phyloP scores from a whole-genome alignment of 2,888 invertebrate genomes.

The Siphlonurus alternatus region DNA sequence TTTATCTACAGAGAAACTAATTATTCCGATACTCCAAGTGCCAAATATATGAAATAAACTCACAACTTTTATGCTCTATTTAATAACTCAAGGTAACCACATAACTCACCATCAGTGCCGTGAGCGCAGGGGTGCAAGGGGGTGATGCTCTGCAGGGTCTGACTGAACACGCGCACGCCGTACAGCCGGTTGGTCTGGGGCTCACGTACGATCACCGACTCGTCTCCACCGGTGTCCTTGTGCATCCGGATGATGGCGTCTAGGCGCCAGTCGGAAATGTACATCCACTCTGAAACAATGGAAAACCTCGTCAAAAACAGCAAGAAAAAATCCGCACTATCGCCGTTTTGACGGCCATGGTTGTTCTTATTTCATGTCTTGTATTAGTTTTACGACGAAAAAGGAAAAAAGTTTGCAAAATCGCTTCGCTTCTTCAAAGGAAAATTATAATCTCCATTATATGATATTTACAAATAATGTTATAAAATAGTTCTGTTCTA shows the following conservation, averaged over 20 bases:
- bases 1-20: too few species aligned
- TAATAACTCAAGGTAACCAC: too few species aligned
- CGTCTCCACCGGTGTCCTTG: conserved; percentile 75
- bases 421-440: neutral
- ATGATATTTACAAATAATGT: too few species aligned
- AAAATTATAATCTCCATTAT: too few species aligned
- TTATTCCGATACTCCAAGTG: too few species aligned
- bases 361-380: too few species aligned
- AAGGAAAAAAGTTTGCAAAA: too few species aligned
- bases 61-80: too few species aligned
- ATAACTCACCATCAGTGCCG: neutral
- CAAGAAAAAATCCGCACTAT: conserved; percentile 2
- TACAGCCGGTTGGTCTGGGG: conserved; percentile 81
- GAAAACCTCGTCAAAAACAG: conserved; percentile 3
- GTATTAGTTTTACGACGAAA: too few species aligned
- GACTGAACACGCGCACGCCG: conserved; percentile 77
- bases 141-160: conserved; percentile 50
- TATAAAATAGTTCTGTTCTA: too few species aligned
- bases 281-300: conserved; percentile 64
- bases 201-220: conserved; percentile 70
- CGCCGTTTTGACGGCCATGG: too few species aligned
- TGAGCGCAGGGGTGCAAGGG: conserved; percentile 62
- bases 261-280: conserved; percentile 92
- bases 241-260: conserved; percentile 85
- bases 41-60: too few species aligned